phyloP scores from a whole-genome alignment of 2,797 vertebrate species.

The Hybognathus amarus region DNA sequence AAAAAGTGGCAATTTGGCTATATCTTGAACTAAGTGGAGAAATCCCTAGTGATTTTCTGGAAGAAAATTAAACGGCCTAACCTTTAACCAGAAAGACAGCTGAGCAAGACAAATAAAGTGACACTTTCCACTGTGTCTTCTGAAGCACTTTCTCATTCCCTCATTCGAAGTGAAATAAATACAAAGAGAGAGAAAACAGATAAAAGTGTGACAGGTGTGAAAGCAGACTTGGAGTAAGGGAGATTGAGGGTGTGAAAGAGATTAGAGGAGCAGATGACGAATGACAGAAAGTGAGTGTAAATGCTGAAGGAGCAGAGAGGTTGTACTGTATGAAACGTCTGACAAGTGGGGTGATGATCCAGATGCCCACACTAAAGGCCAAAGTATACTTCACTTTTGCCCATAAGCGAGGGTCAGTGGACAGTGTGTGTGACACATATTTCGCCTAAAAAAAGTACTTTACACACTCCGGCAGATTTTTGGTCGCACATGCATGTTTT shows the following conservation, averaged over 20 bases:
- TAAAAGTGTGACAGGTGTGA: constrained; percentile 17
- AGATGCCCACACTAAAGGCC: constrained; percentile 27
- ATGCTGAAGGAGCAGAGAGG: constrained; percentile 34
- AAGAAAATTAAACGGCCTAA: constrained; percentile 29
- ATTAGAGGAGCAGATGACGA: constrained; percentile 33
- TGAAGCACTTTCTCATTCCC: not conserved
- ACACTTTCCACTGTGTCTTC: not conserved
- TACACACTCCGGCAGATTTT: no score
- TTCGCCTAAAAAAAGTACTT: no score
- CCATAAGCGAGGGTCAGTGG: no score
- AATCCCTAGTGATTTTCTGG: constrained; percentile 4
- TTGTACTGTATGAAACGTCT: constrained; percentile 33
- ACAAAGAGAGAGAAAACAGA: not conserved
- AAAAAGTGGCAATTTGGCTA: not conserved
- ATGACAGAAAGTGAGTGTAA: constrained; percentile 30
- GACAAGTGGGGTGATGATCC: constrained; percentile 26
- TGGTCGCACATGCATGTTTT: no score
- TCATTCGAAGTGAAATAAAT: not conserved
- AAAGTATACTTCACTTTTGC: no score
- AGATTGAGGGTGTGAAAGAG: not conserved
- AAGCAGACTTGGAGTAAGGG: not conserved
- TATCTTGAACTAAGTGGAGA: constrained; percentile 3
- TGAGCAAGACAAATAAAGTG: constrained; percentile 38
- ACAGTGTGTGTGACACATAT: no score
- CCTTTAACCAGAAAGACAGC: constrained; percentile 13